Percentiles rank a stretch among this genome's conserved stretches.
These are phyloP conservation scores for Anastrepha obliqua DNA, from an alignment of 1,140 invertebrate species.

Conservation along the genomic window DNA sequence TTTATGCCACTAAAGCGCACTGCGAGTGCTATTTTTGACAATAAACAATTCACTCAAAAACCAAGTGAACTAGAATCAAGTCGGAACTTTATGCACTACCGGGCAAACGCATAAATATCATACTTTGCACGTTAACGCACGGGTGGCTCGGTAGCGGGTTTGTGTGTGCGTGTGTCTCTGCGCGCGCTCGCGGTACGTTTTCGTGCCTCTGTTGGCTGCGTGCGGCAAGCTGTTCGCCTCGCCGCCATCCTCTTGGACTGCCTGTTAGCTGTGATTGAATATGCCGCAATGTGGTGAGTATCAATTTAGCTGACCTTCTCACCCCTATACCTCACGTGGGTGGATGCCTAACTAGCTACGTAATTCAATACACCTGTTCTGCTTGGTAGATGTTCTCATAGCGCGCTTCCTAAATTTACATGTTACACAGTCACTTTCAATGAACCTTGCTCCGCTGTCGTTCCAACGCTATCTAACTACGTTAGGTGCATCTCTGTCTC, in stretches of 20 bases:
- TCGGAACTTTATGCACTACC: not conserved
- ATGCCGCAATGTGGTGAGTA: constrained; percentile 40
- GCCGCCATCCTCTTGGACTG: not conserved
- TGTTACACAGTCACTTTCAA: not conserved
- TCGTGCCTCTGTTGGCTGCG: not conserved
- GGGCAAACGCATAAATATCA: constrained; percentile 33
- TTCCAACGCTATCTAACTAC: not conserved
- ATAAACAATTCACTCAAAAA: not conserved
- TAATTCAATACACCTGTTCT: not conserved
- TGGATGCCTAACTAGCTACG: no score
- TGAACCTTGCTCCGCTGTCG: not conserved
- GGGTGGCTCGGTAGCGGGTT: not conserved
- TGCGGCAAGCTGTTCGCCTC: not conserved
- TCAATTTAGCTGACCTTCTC: not conserved
- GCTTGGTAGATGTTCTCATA: not conserved
- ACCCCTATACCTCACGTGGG: no score
- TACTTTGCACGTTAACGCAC: not conserved
- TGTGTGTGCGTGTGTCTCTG: no score
- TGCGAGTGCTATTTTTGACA: not conserved
- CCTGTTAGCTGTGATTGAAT: constrained; percentile 32
- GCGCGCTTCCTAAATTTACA: not conserved
- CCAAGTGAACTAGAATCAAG: not conserved
- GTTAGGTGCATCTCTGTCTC: not conserved
- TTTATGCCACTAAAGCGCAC: not conserved
- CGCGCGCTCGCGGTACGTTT: not conserved